Evolutionary conservation across 2,888 invertebrate species (phyloP).

Genomic region (Aspidapion aeneum): DNA sequence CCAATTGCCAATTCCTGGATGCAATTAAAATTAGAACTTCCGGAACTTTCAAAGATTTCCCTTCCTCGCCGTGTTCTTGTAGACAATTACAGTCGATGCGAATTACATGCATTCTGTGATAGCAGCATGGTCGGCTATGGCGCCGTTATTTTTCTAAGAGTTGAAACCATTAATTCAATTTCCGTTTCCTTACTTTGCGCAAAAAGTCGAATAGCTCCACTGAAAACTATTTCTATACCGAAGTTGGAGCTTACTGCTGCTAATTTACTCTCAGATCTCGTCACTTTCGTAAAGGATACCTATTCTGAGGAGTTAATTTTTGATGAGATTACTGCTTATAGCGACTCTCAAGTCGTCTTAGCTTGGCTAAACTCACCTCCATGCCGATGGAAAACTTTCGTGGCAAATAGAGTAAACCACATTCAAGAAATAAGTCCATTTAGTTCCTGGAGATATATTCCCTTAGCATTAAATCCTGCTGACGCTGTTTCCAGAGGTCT

Average conservation of each 20-base stretch:
- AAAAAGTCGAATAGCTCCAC: conserved; percentile 4
- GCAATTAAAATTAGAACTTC: neutral
- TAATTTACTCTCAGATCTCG: conserved; percentile 2
- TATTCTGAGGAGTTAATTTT: conserved; percentile 22
- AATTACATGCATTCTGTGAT: conserved; percentile 8
- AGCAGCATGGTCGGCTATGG: conserved; percentile 2
- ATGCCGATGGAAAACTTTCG: too few relatives aligned
- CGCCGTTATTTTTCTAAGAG: conserved; percentile 9
- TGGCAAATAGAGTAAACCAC: conserved; percentile 12
- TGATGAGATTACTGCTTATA: conserved; percentile 7
- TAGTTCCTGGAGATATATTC: too few relatives aligned
- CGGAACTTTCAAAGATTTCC: conserved; percentile 2
- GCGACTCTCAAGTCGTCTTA: conserved; percentile 9
- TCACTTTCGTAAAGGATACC: conserved; percentile 5
- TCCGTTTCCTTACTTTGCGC: conserved; percentile 4
- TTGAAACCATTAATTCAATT: neutral
- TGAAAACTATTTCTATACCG: conserved; percentile 1
- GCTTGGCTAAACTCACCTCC: too few relatives aligned
- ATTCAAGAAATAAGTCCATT: too few relatives aligned
- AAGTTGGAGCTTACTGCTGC: conserved; percentile 5
- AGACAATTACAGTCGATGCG: conserved; percentile 2
- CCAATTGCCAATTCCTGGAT: too few relatives aligned
- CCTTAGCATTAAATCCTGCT: too few relatives aligned
- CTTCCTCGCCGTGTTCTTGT: neutral
- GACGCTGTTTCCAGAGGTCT: too few relatives aligned